A percentile compares a stretch with the other conserved stretches of the same genome.
These are phyloP conservation scores for Cerceris ruficornis DNA, from an alignment of 2,888 invertebrate genomes.

Conservation along the genomic window DNA sequence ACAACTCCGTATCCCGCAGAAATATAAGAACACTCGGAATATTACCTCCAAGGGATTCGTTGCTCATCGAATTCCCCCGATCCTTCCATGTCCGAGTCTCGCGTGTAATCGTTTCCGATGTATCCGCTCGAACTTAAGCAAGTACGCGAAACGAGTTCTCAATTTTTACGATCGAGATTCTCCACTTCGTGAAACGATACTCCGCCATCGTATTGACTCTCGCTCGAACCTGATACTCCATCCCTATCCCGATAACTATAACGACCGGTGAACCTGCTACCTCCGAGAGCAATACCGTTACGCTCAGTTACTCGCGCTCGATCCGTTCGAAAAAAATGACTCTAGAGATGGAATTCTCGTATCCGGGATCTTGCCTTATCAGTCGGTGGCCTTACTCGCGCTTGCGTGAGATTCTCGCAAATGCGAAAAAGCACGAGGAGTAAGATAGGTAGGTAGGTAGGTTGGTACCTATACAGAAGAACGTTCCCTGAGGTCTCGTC, in stretches of 20 bases:
- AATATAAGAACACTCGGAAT: too few species aligned
- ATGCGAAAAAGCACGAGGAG: constrained; percentile 43
- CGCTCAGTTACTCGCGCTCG: constrained; percentile 10
- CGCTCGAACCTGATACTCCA: neutral
- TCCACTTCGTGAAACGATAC: neutral
- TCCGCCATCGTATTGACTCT: neutral
- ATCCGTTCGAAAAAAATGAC: constrained; percentile 35
- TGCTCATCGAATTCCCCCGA: too few species aligned
- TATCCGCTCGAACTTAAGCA: too few species aligned
- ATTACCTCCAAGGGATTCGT: too few species aligned
- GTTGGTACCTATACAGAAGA: constrained; percentile 24
- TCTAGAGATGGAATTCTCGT: constrained; percentile 36
- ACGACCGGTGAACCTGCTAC: constrained; percentile 10
- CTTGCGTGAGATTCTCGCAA: constrained; percentile 47
- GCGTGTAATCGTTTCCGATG: too few species aligned
- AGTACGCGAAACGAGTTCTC: too few species aligned
- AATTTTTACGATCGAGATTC: neutral
- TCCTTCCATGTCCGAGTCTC: too few species aligned
- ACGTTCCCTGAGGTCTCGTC: constrained; percentile 41
- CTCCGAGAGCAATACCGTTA: constrained; percentile 44
- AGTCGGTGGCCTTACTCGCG: constrained; percentile 36
- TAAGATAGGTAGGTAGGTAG: neutral
- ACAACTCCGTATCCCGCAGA: too few species aligned
- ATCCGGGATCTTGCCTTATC: constrained; percentile 57
- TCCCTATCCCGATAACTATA: constrained; percentile 19